Base-by-base conservation (phyloP, 2,113 vertebrate species). In the cat (Felis catus) region DNA sequence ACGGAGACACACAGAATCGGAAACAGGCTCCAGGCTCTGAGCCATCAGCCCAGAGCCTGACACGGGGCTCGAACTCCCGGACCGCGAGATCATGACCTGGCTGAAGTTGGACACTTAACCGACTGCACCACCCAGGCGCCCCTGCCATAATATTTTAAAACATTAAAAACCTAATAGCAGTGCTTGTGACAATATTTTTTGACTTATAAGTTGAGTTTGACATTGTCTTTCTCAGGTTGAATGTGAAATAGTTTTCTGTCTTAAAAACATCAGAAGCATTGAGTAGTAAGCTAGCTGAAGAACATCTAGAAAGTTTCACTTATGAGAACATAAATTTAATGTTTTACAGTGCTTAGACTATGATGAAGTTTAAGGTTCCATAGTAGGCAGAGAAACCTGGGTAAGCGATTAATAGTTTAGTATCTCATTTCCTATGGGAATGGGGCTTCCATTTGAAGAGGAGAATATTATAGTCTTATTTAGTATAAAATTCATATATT, bases 391-490 rank as follows among this genome's bases (percentile, higher is more conserved):
- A 92, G 87, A 63, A 97, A 83, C 70, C 66, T 92, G 84, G 53
- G 58, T 94, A 95, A 97, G 95, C 92, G 97, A 96, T 97, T 97
- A 97, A 97, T 97, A 98, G 92, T 97, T 97, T 93, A 94, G 76
- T 39, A 97, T 89, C 80, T 97, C 58, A 92, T 97, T 97, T 97
- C 98, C 94, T 97, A 3, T 96, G 97, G 91, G 92, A 39, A 91
- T 95, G 53, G 97, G 70, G 61, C 92, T 98, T 97, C 80, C 18
- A 88, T 41, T 87, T 95, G 91, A 96, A 94, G 55, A 95, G 85
- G 74, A 95, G 92, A 96, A 98, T 97, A 97, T 96, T 96, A 97
- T 96, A 88, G 92, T 97, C 92, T 97, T 98, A 97, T 91, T 96
- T 97, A 96, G 89, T 95, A 88, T 97, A 95, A 98, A 98, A 97